These are phyloP conservation scores for Psilanteris sp. DNA, from an alignment of 1,140 invertebrate species.

Conservation along the genomic window DNA sequence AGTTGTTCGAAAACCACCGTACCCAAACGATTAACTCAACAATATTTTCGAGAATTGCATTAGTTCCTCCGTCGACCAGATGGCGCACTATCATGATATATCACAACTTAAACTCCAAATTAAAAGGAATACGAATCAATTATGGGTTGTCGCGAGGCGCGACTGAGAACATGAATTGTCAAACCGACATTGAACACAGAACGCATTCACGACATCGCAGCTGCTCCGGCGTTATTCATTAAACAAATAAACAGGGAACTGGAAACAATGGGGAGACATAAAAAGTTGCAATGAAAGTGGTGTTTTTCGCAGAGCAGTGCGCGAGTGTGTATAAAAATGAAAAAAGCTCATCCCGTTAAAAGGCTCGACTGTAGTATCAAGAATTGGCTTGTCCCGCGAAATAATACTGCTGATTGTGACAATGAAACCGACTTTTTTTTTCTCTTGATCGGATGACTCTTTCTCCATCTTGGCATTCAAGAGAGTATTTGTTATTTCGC, in stretches of 20 bases:
- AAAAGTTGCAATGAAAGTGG: background rate
- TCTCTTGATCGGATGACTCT: conserved; percentile 22
- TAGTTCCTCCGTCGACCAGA: conserved; percentile 53
- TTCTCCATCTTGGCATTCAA: conserved; percentile 70
- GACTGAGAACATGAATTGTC: conserved; percentile 7
- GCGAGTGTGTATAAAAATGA: conserved; percentile 55
- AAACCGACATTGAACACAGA: conserved; percentile 22
- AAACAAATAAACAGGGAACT: conserved; percentile 1
- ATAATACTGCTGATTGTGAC: conserved; percentile 63
- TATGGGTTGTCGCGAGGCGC: background rate
- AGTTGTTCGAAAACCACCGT: too few species aligned
- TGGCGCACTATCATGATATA: conserved; percentile 48
- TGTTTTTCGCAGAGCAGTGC: conserved; percentile 20
- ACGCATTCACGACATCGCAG: conserved; percentile 13
- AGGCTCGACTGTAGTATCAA: conserved; percentile 44
- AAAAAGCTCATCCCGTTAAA: conserved; percentile 49
- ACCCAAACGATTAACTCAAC: conserved; percentile 39
- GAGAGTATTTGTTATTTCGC: conserved; percentile 71
- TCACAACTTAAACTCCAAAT: conserved; percentile 31
- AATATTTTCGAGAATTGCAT: conserved; percentile 44
- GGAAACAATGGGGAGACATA: background rate
- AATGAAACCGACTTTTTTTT: conserved; percentile 28
- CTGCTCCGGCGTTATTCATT: conserved; percentile 6
- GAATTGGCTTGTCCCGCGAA: conserved; percentile 41
- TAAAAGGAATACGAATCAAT: conserved; percentile 9